Percentiles rank a stretch among this genome's conserved stretches.
Evolutionary conservation across 2,888 invertebrate species (phyloP).

Genomic region (Stramonita haemastoma): DNA sequence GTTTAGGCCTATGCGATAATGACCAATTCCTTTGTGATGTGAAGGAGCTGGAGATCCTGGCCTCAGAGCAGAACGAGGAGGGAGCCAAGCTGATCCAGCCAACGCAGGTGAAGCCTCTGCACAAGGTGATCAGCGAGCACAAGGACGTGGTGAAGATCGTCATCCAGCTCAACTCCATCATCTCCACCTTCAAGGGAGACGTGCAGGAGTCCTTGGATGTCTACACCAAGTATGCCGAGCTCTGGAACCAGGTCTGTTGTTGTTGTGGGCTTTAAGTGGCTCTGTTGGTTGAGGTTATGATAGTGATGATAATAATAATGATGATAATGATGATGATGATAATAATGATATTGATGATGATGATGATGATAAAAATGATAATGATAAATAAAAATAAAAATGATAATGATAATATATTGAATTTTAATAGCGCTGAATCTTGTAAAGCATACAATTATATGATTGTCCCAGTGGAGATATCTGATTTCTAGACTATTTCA

Average conservation of each 20-base stretch:
- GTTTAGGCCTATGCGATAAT: neutral
- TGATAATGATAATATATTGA: no score
- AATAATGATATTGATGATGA: no score
- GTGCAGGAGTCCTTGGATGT: conserved; percentile 88
- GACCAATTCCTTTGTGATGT: neutral
- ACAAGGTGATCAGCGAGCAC: conserved; percentile 82
- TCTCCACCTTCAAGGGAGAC: conserved; percentile 82
- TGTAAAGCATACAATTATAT: no score
- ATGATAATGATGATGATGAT: no score
- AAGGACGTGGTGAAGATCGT: conserved; percentile 90
- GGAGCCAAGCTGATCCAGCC: conserved; percentile 68
- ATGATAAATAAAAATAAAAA: no score
- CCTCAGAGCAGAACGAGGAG: conserved; percentile 69
- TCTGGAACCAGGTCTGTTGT: conserved; percentile 75
- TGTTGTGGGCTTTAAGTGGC: neutral
- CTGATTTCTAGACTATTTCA: no score
- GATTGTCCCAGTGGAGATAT: no score
- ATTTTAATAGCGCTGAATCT: no score
- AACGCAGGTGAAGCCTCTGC: conserved; percentile 74
- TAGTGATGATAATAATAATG: no score
- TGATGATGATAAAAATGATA: no score
- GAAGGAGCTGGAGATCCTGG: conserved; percentile 72
- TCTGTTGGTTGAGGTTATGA: no score
- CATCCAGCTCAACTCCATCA: conserved; percentile 76
- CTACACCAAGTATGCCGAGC: conserved; percentile 89